Conservation (phyloP, 2,113 vertebrate species). For the Ammospiza caudacuta region DNA sequence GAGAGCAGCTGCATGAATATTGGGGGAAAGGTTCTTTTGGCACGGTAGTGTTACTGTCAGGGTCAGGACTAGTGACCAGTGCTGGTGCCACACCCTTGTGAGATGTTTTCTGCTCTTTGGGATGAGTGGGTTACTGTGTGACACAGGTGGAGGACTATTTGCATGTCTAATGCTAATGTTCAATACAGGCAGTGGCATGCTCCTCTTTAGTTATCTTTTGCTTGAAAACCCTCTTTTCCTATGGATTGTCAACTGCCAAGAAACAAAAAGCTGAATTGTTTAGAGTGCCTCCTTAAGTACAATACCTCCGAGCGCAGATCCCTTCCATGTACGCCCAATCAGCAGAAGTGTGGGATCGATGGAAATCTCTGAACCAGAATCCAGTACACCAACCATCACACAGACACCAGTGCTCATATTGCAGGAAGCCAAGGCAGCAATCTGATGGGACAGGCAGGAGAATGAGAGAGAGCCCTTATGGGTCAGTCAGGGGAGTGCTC, state of each 20-base stretch:
- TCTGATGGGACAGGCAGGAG: neutral
- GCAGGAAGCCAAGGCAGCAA: conserved; percentile 54
- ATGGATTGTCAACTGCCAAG: accelerated
- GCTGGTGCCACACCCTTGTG: too few relatives aligned
- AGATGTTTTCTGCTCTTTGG: neutral
- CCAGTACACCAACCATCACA: neutral
- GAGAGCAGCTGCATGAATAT: neutral
- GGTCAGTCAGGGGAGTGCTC: neutral
- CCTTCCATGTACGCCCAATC: conserved; percentile 51
- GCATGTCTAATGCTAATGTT: too few relatives aligned
- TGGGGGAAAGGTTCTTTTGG: neutral
- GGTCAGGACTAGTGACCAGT: too few relatives aligned
- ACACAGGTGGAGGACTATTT: neutral
- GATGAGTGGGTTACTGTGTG: too few relatives aligned
- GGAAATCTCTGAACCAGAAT: neutral
- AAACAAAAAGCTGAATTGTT: neutral
- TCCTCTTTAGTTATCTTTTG: neutral
- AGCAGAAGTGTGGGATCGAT: conserved; percentile 41
- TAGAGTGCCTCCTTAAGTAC: neutral
- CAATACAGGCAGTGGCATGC: neutral
- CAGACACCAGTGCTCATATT: conserved; percentile 24
- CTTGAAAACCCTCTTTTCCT: too few relatives aligned
- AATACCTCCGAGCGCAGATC: conserved; percentile 22
- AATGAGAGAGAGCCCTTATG: neutral
- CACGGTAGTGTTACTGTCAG: neutral